A percentile compares a stretch with the other conserved stretches of the same genome.
phyloP scores from a whole-genome alignment of 2,797 vertebrate genomes.

The Phaenicophaeus curvirostris region DNA sequence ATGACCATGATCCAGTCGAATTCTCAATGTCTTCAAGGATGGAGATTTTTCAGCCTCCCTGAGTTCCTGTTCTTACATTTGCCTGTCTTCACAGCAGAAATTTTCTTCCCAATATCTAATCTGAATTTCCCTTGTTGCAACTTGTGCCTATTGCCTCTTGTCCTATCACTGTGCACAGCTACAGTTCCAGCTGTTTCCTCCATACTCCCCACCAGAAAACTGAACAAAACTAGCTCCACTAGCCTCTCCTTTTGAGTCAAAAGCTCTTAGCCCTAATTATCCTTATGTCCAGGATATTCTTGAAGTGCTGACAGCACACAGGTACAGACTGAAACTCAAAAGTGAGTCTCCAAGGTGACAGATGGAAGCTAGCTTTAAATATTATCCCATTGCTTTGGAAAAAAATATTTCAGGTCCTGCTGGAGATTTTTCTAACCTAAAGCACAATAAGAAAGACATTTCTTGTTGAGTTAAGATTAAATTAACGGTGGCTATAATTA shows the following conservation, averaged over 20 bases:
- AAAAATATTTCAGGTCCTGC: background rate
- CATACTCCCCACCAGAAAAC: fast-evolving
- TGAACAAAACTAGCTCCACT: background rate
- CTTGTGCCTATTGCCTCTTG: background rate
- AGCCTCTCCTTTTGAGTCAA: background rate
- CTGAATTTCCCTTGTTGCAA: background rate
- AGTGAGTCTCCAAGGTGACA: background rate
- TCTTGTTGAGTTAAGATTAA: background rate
- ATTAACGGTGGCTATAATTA: background rate
- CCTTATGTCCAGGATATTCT: background rate
- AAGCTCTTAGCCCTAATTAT: background rate
- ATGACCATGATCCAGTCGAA: fast-evolving
- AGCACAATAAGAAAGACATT: background rate
- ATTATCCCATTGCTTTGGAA: background rate
- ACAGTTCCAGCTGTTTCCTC: background rate
- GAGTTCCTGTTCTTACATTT: background rate
- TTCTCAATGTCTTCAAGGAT: background rate
- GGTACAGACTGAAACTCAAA: background rate
- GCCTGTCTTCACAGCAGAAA: background rate
- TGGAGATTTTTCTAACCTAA: background rate
- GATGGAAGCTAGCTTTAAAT: background rate
- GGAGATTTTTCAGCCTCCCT: background rate
- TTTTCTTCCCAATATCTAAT: background rate
- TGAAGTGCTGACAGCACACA: background rate
- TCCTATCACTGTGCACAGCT: background rate